Base-by-base conservation (phyloP, 2,113 vertebrate genomes). In the Phrynosoma platyrhinos region DNA sequence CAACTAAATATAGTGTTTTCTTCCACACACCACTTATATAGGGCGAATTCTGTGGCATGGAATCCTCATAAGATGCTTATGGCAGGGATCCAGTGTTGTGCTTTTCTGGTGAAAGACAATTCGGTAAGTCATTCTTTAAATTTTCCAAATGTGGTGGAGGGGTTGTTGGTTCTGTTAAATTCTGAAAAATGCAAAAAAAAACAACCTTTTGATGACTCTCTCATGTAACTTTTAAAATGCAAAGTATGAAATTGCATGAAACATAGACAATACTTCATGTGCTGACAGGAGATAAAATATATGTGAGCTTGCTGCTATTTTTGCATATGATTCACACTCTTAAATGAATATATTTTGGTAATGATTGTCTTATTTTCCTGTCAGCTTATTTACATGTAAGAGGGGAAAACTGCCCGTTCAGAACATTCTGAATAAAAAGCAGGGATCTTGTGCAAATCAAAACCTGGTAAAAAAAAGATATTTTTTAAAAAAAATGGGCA, bases 51-150 rank as follows among this genome's bases (percentile, higher is more conserved):
- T 21, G 97, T 98, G 2, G 97, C 97, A 68, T 98, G 97, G 98
- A 98, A 98, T 94, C 97, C 97, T n/a, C 97, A 97, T 92, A 98
- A 98, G 93, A 98, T 98, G 98, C 92, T 98, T 82, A 97, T 98
- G 97, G 97, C 97, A 6, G 96, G 97, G 78, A 96, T 98, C 89
- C 98, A 98, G 93, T 98, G 98, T 93, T 98, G 96, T 82, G 98
- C 97, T 85, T 96, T 98, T 72, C 94, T 98, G 25, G 96, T 98
- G 88, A 97, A 96, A 93, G 97, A 98, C 94, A 97, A 93, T 91
- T 96, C 95, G 72, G 97, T 98, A 94, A 97, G 97, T 96, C 42
- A 27, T 1, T 20, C 0, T 6, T 0, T 4, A 6, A 4, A 10
- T 20, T 14, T 79, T 53, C 1, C 25, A 0, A 53, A 82, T 74